Evolutionary conservation across 2,113 vertebrate genomes (phyloP), one percentile per base, ranked within the genome.

Genomic region (Merops nubicus): DNA sequence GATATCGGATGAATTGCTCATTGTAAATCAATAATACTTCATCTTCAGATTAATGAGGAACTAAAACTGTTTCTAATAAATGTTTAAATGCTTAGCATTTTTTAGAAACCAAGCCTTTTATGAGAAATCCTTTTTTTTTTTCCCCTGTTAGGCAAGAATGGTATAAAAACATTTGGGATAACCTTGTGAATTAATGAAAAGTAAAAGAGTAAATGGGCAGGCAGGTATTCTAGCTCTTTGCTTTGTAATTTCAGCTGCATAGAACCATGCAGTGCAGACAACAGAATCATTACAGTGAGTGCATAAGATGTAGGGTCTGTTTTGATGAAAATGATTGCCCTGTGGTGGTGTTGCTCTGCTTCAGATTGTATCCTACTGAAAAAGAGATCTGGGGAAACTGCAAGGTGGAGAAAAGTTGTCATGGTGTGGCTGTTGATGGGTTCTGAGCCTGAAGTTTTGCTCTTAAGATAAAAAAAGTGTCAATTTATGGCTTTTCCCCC

Each of bases 21-120:
- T 81, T 97, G 91, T 97, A 97, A 98, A 97, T 97, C 97, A 97
- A 94, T 97, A 97, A 94, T 94, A 95, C 91, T 97, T 97, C 93
- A 56, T 96, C 88, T 75, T 93, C 93, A 93, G 95, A 97, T 97
- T 97, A 97, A 98, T 74, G 87, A 98, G 68, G 74, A 96, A 95
- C 83, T 93, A 93, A 96, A 98, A 95, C 92, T 96, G 87, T 97
- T 98, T 97, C 96, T 93, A 97, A 98, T 98, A 98, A 98, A 96
- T 95, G 65, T 93, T 92, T 81, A 97, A 97, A 98, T 98, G 84
- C 91, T 96, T 92, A 93, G 51, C 95, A 97, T 98, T 97, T 96
- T 97, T 97, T 63, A 77, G 70, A 98, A 98, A 97, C 89, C 93
- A 95, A 92, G 77, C 75, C 43, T 97, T 98, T 97, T 92, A 87